These are phyloP conservation scores for Rhinopomastus cyanomelas DNA, from an alignment of 2,113 vertebrate genomes.

Conservation along the genomic window DNA sequence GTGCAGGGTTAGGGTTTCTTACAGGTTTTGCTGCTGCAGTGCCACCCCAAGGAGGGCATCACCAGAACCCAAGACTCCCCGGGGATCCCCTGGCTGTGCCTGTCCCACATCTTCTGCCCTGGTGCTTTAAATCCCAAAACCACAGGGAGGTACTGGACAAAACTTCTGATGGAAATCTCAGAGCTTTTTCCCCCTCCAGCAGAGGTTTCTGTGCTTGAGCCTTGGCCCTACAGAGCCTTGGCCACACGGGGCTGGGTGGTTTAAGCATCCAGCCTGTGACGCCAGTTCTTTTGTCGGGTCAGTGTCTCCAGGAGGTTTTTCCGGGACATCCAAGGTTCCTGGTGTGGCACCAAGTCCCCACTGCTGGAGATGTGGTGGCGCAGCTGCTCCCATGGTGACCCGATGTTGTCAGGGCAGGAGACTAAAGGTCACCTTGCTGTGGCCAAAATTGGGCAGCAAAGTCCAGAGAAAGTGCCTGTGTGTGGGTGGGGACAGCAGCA, in stretches of 20 bases:
- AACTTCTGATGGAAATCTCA: too few relatives aligned
- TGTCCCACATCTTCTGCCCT: neutral
- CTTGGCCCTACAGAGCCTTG: neutral
- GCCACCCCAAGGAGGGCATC: rapidly evolving
- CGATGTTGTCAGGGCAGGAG: neutral
- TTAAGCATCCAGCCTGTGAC: rapidly evolving
- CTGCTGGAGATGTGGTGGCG: neutral
- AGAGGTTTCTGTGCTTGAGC: rapidly evolving
- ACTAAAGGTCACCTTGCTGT: neutral
- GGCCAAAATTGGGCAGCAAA: neutral
- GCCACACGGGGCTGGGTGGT: rapidly evolving
- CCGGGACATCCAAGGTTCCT: neutral
- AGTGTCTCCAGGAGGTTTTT: rapidly evolving
- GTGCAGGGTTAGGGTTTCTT: rapidly evolving
- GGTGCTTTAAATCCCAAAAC: rapidly evolving
- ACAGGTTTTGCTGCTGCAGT: neutral
- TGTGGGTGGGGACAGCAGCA: neutral
- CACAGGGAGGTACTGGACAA: neutral
- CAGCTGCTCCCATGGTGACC: neutral
- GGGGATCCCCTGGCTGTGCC: rapidly evolving
- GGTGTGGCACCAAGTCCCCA: neutral
- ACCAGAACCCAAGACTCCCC: neutral
- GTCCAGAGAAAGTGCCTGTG: neutral
- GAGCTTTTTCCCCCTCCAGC: rapidly evolving
- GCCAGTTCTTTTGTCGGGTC: rapidly evolving